phyloP scores from a whole-genome alignment of 2,113 vertebrate genomes.

The Chaenocephalus aceratus region DNA sequence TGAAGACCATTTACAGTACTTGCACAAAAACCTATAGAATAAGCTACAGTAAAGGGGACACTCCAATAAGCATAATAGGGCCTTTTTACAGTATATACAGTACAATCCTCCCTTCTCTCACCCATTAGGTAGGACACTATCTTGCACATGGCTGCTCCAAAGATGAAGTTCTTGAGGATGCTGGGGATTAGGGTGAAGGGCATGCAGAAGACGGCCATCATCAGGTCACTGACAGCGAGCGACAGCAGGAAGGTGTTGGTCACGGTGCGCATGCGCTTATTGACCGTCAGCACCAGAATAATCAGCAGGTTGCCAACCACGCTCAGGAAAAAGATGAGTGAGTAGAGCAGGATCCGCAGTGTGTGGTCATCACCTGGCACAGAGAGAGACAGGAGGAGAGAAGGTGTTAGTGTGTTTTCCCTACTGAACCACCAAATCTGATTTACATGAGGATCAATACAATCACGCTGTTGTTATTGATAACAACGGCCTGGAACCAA shows the following conservation, averaged over 20 bases:
- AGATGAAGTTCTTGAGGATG: constrained; percentile 95
- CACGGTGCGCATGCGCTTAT: constrained; percentile 93
- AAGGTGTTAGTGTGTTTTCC: background rate
- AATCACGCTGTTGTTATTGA: constrained; percentile 7
- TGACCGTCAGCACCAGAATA: constrained; percentile 90
- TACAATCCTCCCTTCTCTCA: constrained; percentile 56
- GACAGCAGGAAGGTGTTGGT: constrained; percentile 97
- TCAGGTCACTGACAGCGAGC: constrained; percentile 93
- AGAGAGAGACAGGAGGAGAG: background rate
- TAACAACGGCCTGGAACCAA: background rate
- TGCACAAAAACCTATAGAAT: too few species aligned
- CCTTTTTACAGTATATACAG: too few species aligned
- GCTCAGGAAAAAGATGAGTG: constrained; percentile 91
- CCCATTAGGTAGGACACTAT: constrained; percentile 95
- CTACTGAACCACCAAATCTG: constrained; percentile 1
- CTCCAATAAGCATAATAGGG: too few species aligned
- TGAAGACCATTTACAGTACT: too few species aligned
- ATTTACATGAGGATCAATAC: constrained; percentile 27
- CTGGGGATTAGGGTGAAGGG: constrained; percentile 95
- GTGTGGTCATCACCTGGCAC: constrained; percentile 87
- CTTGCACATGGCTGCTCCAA: constrained; percentile 93
- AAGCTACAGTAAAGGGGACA: too few species aligned
- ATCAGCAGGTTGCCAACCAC: constrained; percentile 93
- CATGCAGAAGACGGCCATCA: constrained; percentile 95
- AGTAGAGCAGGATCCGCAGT: constrained; percentile 90